Percentiles rank a stretch among this genome's conserved stretches.
These are phyloP conservation scores for Nothocercus julius DNA, from an alignment of 2,113 vertebrate genomes.

Conservation along the genomic window DNA sequence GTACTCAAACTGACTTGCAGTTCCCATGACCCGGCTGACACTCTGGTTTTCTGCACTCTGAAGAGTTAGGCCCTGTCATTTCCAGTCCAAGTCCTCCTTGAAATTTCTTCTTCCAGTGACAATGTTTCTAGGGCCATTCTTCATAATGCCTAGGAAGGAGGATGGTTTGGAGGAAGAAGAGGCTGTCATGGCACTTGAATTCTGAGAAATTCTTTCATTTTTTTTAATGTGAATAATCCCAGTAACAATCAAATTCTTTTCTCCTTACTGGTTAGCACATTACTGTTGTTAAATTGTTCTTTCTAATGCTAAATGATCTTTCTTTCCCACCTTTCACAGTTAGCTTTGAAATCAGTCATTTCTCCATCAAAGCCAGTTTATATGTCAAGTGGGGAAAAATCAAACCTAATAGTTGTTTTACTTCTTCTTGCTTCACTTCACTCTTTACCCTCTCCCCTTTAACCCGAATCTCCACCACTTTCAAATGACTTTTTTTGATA, in stretches of 20 bases:
- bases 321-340: not conserved
- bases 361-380: not conserved
- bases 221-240: constrained; percentile 35
- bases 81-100: constrained; percentile 28
- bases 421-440: not conserved
- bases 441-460: constrained; percentile 1
- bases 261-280: constrained; percentile 43
- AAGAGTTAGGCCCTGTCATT: constrained; percentile 4
- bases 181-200: constrained; percentile 28
- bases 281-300: not conserved
- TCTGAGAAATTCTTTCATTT: constrained; percentile 41
- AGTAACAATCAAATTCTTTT: constrained; percentile 39
- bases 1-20: not conserved
- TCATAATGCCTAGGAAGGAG: constrained; percentile 24
- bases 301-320: not conserved
- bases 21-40: not conserved
- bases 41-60: not conserved
- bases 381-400: constrained; percentile 21
- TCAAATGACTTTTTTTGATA: constrained; percentile 26
- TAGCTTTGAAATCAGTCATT: constrained; percentile 21
- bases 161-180: constrained; percentile 40
- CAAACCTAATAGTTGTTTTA: not conserved
- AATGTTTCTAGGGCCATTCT: not conserved
- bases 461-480: not conserved
- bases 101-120: not conserved